phyloP scores from a whole-genome alignment of 92 coral and sea anemone genomes.

The Heteractis magnifica region DNA sequence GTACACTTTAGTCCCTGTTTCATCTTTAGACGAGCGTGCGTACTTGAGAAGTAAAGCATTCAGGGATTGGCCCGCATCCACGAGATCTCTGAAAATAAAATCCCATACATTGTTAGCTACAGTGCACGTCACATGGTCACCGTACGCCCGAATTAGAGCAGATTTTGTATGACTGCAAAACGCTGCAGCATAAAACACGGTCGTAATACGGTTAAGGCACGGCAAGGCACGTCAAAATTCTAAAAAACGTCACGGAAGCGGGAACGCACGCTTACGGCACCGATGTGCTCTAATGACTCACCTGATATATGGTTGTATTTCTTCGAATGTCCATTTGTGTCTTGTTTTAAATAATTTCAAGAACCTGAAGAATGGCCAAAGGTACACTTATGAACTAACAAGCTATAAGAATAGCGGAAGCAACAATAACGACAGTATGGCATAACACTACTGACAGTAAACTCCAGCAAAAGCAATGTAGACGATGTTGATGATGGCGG shows the following conservation, averaged over 20 bases:
- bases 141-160: too few relatives aligned
- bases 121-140: not conserved
- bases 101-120: not conserved
- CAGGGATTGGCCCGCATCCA: slow-evolving; percentile 83
- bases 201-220: not conserved
- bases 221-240: too few relatives aligned
- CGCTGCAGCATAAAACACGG: not conserved
- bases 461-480: not conserved
- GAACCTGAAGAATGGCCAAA: slow-evolving; percentile 43
- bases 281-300: slow-evolving; percentile 14
- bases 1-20: slow-evolving; percentile 80
- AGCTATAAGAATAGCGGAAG: too few relatives aligned
- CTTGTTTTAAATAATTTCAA: slow-evolving; percentile 79
- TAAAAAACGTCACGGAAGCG: not conserved
- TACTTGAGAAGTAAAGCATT: slow-evolving; percentile 84
- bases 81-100: slow-evolving; percentile 70
- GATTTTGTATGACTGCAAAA: too few relatives aligned
- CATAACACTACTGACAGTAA: not conserved
- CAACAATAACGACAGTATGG: not conserved
- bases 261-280: not conserved
- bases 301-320: slow-evolving; percentile 93
- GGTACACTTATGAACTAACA: too few relatives aligned
- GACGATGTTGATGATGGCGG: not conserved
- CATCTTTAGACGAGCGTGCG: slow-evolving; percentile 88
- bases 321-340: slow-evolving; percentile 85